Evolutionary conservation across 2,113 vertebrate genomes (phyloP).

Genomic region (Poeciliopsis occidentalis): DNA sequence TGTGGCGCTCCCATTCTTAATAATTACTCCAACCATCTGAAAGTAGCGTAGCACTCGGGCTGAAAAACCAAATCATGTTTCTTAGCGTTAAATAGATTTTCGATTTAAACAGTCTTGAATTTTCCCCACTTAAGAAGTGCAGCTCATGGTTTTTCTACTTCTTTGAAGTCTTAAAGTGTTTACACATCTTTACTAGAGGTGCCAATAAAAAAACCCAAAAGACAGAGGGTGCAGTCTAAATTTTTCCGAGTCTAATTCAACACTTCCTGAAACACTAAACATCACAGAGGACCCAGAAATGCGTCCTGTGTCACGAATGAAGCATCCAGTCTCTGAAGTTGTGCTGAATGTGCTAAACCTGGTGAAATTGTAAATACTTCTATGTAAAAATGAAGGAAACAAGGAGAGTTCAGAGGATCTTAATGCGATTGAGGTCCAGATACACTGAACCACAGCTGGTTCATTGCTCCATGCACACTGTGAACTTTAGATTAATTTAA

Average conservation of each 20-base stretch:
- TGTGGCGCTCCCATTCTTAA: too few species aligned
- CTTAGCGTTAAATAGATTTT: not conserved
- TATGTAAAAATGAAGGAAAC: constrained; percentile 6
- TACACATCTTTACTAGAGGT: not conserved
- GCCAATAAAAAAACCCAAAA: not conserved
- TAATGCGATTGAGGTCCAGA: not conserved
- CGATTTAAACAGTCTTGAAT: too few species aligned
- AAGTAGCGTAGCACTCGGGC: too few species aligned
- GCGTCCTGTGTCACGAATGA: not conserved
- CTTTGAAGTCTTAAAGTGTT: not conserved
- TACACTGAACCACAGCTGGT: constrained; percentile 32
- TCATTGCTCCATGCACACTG: constrained; percentile 62
- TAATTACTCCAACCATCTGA: too few species aligned
- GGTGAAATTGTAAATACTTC: constrained; percentile 47
- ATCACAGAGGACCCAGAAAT: not conserved
- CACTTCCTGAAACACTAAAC: constrained; percentile 39
- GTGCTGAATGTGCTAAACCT: constrained; percentile 7
- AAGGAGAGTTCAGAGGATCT: not conserved
- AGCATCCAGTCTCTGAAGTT: not conserved
- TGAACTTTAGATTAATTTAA: constrained; percentile 53
- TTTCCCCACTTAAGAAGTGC: not conserved
- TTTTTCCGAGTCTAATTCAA: not conserved
- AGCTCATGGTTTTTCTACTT: not conserved
- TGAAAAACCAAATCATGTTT: not conserved
- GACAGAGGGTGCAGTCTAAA: not conserved